Evolutionary conservation across 2,888 invertebrate species (phyloP).

Genomic region (Rhingia campestris): DNA sequence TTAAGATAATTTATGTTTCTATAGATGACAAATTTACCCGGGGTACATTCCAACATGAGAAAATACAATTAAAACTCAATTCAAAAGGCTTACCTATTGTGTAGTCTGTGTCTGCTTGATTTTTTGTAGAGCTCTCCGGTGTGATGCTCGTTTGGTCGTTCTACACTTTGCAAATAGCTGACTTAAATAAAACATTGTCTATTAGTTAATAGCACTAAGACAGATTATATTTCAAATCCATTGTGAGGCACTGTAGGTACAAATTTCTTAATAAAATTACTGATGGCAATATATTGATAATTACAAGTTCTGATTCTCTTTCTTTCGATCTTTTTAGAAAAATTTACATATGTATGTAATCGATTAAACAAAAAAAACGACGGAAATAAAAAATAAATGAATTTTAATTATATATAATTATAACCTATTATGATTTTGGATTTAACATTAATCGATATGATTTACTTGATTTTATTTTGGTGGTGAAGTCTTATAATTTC

Average conservation of each 20-base stretch:
- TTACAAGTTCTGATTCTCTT: neutral
- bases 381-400: conserved; percentile 17
- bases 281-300: conserved; percentile 25
- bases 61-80: neutral
- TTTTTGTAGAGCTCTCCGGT: no score
- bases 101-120: no score
- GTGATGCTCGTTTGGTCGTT: neutral
- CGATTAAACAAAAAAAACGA: neutral
- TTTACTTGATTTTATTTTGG: conserved; percentile 66
- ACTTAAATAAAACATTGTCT: conserved; percentile 1
- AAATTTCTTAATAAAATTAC: conserved; percentile 18
- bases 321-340: no score
- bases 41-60: no score
- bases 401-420: conserved; percentile 37
- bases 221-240: conserved; percentile 18
- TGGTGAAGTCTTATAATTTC: conserved; percentile 74
- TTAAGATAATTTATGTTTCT: no score
- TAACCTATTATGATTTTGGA: conserved; percentile 48
- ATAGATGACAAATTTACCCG: no score
- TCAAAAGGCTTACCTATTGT: neutral
- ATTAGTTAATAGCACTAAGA: neutral
- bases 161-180: neutral
- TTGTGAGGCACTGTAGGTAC: conserved; percentile 40
- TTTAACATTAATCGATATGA: conserved; percentile 67
- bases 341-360: no score